Percentiles rank a stretch among this genome's conserved stretches.
These are phyloP conservation scores for Engraulis encrasicolus DNA, from an alignment of 2,113 vertebrate genomes.

Conservation along the genomic window DNA sequence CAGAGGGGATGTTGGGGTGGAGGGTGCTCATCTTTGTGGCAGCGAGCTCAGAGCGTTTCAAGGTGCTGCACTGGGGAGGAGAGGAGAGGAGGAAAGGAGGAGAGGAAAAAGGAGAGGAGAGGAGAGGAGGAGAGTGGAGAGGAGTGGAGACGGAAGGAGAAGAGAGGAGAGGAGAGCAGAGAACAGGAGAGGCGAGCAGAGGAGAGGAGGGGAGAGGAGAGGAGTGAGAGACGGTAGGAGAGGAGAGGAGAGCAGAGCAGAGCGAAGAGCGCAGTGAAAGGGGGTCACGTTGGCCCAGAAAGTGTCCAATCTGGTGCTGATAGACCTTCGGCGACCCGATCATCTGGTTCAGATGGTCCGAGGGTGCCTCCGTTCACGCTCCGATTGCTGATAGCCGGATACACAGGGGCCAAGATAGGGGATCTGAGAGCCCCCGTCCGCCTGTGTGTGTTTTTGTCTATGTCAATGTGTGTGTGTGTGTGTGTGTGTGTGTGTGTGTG, in stretches of 20 bases:
- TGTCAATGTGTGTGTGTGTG: too few relatives aligned
- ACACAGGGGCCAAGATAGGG: conserved; percentile 50
- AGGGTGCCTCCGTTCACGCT: conserved; percentile 49
- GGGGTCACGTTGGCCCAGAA: conserved; percentile 48
- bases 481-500: too few relatives aligned
- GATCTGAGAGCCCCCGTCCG: conserved; percentile 28
- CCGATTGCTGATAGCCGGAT: conserved; percentile 52
- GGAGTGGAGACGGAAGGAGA: too few relatives aligned
- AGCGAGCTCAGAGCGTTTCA: conserved; percentile 50
- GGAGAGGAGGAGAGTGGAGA: too few relatives aligned
- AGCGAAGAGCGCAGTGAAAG: conserved; percentile 41
- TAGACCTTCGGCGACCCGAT: conserved; percentile 48
- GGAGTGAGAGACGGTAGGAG: too few relatives aligned
- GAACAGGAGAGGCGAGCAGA: too few relatives aligned
- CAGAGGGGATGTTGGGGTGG: conserved; percentile 32
- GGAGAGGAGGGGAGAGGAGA: too few relatives aligned
- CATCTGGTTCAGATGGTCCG: conserved; percentile 53
- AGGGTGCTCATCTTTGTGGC: conserved; percentile 48
- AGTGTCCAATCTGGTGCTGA: conserved; percentile 53
- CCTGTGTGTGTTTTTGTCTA: too few relatives aligned
- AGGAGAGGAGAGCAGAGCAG: too few relatives aligned
- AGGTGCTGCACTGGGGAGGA: conserved; percentile 30
- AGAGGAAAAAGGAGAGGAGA: too few relatives aligned
- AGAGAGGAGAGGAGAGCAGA: too few relatives aligned
- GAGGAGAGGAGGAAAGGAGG: background rate